Percentiles rank a stretch among this genome's conserved stretches.
Evolutionary conservation across 2,797 vertebrate species (phyloP).

Genomic region (Serranus cabrilla): DNA sequence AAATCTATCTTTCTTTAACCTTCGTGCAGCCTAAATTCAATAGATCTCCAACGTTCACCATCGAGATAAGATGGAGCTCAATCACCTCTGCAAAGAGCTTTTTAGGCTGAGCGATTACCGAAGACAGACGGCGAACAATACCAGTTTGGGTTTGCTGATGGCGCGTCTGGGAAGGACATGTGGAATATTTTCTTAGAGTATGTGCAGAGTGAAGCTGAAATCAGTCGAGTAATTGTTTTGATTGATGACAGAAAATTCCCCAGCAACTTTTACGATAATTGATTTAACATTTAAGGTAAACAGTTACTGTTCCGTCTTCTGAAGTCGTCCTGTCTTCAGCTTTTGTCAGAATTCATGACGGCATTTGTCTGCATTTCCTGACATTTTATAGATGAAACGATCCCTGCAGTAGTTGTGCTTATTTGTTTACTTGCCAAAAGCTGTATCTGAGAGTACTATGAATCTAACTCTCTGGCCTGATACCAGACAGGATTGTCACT

Average conservation of each 20-base stretch:
- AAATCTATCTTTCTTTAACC: slow-evolving; percentile 59
- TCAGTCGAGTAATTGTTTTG: not conserved
- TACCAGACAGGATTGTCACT: no score
- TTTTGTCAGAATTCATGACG: not conserved
- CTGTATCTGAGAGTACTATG: not conserved
- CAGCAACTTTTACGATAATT: not conserved
- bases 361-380: not conserved
- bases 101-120: slow-evolving; percentile 37
- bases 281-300: no score
- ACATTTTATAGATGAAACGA: not conserved
- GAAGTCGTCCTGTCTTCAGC: no score
- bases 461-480: not conserved
- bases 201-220: not conserved
- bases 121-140: slow-evolving; percentile 31
- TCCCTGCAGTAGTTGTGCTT: not conserved
- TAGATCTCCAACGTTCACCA: slow-evolving; percentile 43
- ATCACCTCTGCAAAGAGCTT: slow-evolving; percentile 34
- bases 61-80: slow-evolving; percentile 48
- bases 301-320: no score
- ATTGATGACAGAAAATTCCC: not conserved
- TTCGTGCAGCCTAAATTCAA: slow-evolving; percentile 54
- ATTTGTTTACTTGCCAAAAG: not conserved
- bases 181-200: not conserved
- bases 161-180: not conserved
- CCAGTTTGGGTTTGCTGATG: slow-evolving; percentile 35